Evolutionary conservation across 2,113 vertebrate genomes (phyloP).

Genomic region (Lathamus discolor): DNA sequence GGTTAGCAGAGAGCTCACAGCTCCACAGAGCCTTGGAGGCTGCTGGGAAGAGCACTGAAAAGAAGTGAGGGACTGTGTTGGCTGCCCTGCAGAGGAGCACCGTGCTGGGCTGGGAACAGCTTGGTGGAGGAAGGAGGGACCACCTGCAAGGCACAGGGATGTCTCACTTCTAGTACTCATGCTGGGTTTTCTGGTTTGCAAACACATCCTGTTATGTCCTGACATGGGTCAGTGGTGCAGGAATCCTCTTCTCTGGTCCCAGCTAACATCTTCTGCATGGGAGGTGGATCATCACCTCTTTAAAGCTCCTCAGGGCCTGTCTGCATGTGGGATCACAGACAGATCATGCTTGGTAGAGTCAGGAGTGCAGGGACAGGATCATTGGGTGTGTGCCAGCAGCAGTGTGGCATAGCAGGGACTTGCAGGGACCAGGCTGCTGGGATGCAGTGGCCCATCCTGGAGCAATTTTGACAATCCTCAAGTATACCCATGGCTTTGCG

Average conservation of each 20-base stretch:
- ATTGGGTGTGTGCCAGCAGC: neutral
- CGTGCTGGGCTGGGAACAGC: neutral
- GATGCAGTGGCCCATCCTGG: neutral
- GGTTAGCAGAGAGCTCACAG: neutral
- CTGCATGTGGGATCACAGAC: neutral
- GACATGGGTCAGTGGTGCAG: neutral
- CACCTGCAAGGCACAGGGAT: neutral
- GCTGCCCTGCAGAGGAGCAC: neutral
- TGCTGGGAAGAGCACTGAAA: neutral
- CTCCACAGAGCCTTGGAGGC: neutral
- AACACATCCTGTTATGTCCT: neutral
- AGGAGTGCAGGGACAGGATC: neutral
- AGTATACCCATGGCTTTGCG: neutral
- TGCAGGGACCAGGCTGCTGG: neutral
- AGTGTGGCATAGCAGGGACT: accelerated
- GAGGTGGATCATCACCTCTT: neutral
- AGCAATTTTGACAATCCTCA: neutral
- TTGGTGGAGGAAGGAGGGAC: neutral
- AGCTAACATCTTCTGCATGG: neutral
- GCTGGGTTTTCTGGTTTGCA: neutral
- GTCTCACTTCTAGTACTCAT: neutral
- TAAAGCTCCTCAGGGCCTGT: neutral
- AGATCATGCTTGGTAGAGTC: neutral
- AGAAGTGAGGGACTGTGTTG: neutral
- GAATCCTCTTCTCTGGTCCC: neutral